Percentiles rank a stretch among this genome's conserved stretches.
These are phyloP conservation scores for Stictonetta naevosa DNA, from an alignment of 2,113 vertebrate species.

Conservation along the genomic window DNA sequence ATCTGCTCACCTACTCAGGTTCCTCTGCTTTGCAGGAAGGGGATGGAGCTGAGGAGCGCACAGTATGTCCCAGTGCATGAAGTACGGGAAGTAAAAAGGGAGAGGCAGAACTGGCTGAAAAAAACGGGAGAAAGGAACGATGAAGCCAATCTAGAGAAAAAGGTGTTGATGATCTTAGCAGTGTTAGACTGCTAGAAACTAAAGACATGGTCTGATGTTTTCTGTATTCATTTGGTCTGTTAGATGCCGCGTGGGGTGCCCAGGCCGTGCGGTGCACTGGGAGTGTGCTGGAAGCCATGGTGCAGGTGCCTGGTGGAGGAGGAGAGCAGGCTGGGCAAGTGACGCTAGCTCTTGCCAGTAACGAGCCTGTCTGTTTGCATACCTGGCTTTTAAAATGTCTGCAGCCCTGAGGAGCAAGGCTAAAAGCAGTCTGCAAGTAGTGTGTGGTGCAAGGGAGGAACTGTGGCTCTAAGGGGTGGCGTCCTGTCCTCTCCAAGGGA, in stretches of 20 bases:
- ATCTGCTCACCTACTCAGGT: neutral
- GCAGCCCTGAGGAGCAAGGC: neutral
- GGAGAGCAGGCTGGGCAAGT: constrained; percentile 25
- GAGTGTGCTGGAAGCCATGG: neutral
- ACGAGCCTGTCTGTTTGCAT: neutral
- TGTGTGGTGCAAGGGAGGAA: neutral
- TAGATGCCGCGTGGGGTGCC: neutral
- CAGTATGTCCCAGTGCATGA: neutral
- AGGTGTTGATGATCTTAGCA: neutral
- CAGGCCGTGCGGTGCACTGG: accelerated
- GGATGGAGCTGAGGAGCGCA: neutral
- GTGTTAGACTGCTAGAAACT: neutral
- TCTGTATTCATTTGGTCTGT: neutral
- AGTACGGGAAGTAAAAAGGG: neutral
- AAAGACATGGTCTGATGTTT: neutral
- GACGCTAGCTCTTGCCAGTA: neutral
- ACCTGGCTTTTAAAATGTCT: neutral
- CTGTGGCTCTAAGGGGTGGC: neutral
- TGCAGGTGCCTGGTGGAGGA: neutral
- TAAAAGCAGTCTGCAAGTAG: neutral
- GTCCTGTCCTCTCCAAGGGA: neutral
- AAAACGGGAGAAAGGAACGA: neutral
- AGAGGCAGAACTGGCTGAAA: neutral
- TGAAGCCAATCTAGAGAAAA: neutral
- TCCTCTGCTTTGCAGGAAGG: neutral